Evolutionary conservation across 1,140 invertebrate genomes (phyloP).

Genomic region (Paralvinella palmiformis): DNA sequence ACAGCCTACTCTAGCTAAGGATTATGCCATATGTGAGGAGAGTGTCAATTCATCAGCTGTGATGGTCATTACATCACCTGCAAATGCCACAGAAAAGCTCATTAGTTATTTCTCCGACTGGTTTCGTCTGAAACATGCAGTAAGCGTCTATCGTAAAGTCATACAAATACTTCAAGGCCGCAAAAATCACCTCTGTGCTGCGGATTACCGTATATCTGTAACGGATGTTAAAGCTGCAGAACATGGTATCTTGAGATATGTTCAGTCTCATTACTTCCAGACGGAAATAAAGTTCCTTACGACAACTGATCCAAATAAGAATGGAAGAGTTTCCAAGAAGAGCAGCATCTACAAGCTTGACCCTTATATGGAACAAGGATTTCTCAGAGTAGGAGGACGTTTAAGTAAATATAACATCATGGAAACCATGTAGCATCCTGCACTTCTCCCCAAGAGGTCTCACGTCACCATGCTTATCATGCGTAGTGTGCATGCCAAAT

Average conservation of each 20-base stretch:
- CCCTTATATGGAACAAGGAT: background rate
- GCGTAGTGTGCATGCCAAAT: background rate
- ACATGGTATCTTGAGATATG: background rate
- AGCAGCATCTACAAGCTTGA: background rate
- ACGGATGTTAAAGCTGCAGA: background rate
- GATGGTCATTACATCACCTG: no score
- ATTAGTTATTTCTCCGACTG: conserved; percentile 2
- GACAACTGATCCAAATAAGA: background rate
- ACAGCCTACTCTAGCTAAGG: background rate
- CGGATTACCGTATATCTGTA: background rate
- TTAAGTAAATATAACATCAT: background rate
- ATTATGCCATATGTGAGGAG: background rate
- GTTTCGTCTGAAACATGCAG: background rate
- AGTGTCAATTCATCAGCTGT: background rate
- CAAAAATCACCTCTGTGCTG: background rate
- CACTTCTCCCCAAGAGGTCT: background rate
- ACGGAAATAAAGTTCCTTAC: background rate
- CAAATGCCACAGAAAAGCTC: background rate
- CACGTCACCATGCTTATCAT: background rate
- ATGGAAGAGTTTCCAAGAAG: background rate
- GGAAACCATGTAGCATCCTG: conserved; percentile 3
- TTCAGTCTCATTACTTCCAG: background rate
- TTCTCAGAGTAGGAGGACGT: conserved; percentile 1
- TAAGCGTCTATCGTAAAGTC: no score
- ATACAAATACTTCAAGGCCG: background rate